phyloP scores from a whole-genome alignment of 2,113 vertebrate species.

The Gavia stellata region DNA sequence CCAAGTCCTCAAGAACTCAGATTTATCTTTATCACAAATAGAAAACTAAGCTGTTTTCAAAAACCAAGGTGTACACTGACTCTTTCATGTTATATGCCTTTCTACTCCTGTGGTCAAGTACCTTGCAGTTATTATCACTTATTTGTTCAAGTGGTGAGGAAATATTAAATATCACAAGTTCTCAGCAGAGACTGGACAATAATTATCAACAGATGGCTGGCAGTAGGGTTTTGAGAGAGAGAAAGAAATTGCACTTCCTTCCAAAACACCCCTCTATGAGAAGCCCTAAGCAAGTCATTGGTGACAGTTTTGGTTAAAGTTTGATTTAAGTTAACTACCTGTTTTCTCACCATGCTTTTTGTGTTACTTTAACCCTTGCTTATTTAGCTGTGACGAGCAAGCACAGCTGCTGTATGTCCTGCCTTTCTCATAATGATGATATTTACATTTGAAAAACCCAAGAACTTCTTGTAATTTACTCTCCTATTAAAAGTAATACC shows the following conservation, averaged over 20 bases:
- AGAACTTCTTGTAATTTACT: background rate
- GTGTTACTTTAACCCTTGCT: background rate
- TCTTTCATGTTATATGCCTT: slow-evolving; percentile 81
- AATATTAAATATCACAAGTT: slow-evolving; percentile 98
- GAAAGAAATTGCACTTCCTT: slow-evolving; percentile 29
- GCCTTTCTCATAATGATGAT: background rate
- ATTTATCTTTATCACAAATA: slow-evolving; percentile 41
- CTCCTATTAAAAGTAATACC: background rate
- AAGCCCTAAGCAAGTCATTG: slow-evolving; percentile 32
- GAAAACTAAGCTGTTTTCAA: slow-evolving; percentile 63
- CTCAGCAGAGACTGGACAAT: slow-evolving; percentile 87
- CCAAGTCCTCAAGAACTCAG: background rate
- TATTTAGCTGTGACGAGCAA: background rate
- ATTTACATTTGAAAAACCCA: background rate
- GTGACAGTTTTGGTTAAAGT: slow-evolving; percentile 55
- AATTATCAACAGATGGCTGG: slow-evolving; percentile 95
- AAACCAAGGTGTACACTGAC: slow-evolving; percentile 73
- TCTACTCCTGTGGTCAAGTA: slow-evolving; percentile 91
- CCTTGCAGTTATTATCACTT: slow-evolving; percentile 88
- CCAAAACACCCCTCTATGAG: background rate
- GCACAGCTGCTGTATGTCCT: background rate
- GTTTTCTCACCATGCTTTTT: slow-evolving; percentile 52
- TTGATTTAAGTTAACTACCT: slow-evolving; percentile 53
- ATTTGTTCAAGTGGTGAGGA: slow-evolving; percentile 98
- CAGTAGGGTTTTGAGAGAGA: slow-evolving; percentile 56